A percentile compares a stretch with the other conserved stretches of the same genome.
phyloP scores from a whole-genome alignment of 64 coral and sea anemone genomes.

The Montipora cactus region DNA sequence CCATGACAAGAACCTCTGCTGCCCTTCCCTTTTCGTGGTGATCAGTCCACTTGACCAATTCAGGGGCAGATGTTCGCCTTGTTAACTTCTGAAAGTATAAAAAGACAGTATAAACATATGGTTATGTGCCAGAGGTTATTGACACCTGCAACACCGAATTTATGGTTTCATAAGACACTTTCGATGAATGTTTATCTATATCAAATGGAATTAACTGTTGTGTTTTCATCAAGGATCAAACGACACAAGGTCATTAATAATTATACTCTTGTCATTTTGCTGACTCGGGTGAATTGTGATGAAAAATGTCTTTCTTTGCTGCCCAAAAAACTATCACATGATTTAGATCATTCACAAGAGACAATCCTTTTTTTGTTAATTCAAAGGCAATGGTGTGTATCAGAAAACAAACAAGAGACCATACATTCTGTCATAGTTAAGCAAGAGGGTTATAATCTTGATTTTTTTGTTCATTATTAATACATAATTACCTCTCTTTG shows the following conservation, averaged over 20 bases:
- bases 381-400: no score
- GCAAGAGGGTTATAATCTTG: constrained; percentile 13
- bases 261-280: background rate
- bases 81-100: no score
- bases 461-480: constrained; percentile 50
- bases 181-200: no score
- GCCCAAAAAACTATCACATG: constrained; percentile 3
- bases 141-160: no score
- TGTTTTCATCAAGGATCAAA: background rate
- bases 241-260: background rate
- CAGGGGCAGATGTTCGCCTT: no score
- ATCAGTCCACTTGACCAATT: no score
- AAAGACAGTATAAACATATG: no score
- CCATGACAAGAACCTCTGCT: no score
- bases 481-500: constrained; percentile 76
- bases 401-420: no score
- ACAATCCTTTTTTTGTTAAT: background rate
- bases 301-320: background rate
- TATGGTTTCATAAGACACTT: no score
- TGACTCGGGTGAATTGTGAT: background rate
- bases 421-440: constrained; percentile 7
- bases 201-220: background rate
- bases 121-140: no score
- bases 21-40: no score
- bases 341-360: constrained; percentile 2